A percentile compares a stretch with the other conserved stretches of the same genome.
These are phyloP conservation scores for Pristionchus pacificus DNA, from an alignment of 1,140 invertebrate species.

Conservation along the genomic window DNA sequence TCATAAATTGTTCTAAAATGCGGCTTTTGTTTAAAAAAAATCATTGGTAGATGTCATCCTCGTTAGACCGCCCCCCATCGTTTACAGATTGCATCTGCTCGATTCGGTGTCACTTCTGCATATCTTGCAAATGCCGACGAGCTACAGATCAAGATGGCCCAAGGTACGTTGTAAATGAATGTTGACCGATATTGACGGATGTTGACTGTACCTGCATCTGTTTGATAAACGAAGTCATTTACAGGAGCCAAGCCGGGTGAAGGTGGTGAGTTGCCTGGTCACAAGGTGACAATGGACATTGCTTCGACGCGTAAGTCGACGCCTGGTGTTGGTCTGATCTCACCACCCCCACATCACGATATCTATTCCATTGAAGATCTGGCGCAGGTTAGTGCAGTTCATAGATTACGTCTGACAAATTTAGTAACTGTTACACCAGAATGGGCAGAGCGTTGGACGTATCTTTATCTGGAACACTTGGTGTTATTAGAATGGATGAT, in stretches of 20 bases:
- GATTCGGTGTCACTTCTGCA: conserved; percentile 94
- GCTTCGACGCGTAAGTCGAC: conserved; percentile 90
- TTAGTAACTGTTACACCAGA: no score
- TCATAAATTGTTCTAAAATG: conserved; percentile 11
- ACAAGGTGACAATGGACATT: conserved; percentile 86
- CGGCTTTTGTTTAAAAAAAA: not conserved
- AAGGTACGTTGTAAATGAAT: conserved; percentile 61
- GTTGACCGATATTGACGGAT: no score
- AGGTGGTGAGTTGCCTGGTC: conserved; percentile 86
- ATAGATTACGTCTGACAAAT: conserved; percentile 7
- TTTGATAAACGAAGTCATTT: conserved; percentile 1
- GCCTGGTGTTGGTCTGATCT: conserved; percentile 93
- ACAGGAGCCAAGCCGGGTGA: conserved; percentile 83
- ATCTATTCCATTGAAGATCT: conserved; percentile 99
- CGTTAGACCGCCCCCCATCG: not conserved
- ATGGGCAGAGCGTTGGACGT: no score
- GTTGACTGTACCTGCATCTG: no score
- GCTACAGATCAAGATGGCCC: conserved; percentile 97
- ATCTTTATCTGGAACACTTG: no score
- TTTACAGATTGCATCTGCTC: conserved; percentile 83
- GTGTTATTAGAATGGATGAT: no score
- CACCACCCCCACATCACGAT: conserved; percentile 96
- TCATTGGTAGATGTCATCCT: not conserved
- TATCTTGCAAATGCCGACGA: conserved; percentile 94
- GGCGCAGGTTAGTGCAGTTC: conserved; percentile 67